phyloP scores from a whole-genome alignment of 2,797 vertebrate genomes.

The Manis crassicaudata region DNA sequence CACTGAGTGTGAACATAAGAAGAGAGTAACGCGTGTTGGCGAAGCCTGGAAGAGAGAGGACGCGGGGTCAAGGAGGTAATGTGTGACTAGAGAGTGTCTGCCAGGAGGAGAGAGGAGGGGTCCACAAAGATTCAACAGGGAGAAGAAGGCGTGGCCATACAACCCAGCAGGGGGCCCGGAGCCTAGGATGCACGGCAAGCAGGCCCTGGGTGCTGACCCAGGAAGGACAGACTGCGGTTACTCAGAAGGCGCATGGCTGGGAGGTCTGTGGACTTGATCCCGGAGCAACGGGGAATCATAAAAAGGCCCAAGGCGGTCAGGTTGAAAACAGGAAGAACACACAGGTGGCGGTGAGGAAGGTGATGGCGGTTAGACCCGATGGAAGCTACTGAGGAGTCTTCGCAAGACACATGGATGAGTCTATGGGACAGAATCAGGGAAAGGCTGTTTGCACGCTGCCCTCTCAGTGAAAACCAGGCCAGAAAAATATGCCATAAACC shows the following conservation, averaged over 20 bases:
- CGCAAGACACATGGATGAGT: background rate
- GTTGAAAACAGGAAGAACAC: background rate
- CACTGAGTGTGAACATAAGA: background rate
- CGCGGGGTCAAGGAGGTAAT: accelerated
- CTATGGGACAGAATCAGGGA: background rate
- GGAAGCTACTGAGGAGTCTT: background rate
- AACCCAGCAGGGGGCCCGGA: background rate
- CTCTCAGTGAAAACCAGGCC: background rate
- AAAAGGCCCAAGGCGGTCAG: background rate
- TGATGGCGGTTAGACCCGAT: background rate
- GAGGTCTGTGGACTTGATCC: background rate
- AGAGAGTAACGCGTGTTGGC: background rate
- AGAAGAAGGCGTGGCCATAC: background rate
- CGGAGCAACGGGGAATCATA: background rate
- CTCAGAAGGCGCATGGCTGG: background rate
- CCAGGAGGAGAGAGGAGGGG: background rate
- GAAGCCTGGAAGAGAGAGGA: background rate
- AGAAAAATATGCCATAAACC: accelerated
- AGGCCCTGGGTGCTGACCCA: background rate
- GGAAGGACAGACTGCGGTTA: background rate
- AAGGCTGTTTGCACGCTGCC: no score
- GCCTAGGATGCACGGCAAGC: background rate
- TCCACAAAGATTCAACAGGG: background rate
- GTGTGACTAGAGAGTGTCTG: background rate
- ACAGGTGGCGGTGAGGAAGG: background rate